Base-by-base conservation (phyloP, 1,140 invertebrate genomes). In the Zaprionus capensis region DNA sequence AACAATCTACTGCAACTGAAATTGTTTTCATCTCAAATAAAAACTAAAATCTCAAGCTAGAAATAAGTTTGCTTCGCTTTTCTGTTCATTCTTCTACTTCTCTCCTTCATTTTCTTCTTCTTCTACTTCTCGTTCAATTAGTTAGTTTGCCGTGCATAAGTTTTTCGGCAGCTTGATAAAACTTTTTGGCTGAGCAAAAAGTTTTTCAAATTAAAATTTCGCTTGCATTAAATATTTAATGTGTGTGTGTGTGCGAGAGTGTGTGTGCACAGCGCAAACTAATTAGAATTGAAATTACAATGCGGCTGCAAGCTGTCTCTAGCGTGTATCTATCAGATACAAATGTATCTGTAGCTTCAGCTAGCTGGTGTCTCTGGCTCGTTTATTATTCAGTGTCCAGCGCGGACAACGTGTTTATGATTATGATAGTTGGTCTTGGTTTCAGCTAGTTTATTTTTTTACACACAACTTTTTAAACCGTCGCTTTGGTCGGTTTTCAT, bases 21-120 rank as follows among this genome's bases (percentile, higher is more conserved):
- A 86, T 76, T 82, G 82, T 86, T 86, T 86, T 86, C 78, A 81
- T 81, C 78, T 77, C 71, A 78, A 84, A 85, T 85, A 74, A 36
- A 58, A 58, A 58, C 28, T 36, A 31, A 71, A 64, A 64, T 63
- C 62, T 71, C 44, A 53, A 67, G 72, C 63, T 73, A 49, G 66
- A 41, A 72, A 67, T 58, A 67, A 73, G 64, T 68, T 77, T 58
- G 55, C 55, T 11, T 46, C 41, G 41, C 41, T 46, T 46, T 46
- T 17, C n/a, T 17, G 41, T 46, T 46, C 41, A 44, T 44, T 44
- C 36, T 67, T 46, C 24, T 26, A 28, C 51, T 65, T 26, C 53
- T 20, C 46, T 20, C 12, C 17, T 49, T 22, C 46, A 12, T 20
- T 12, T 20, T 51, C 12, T 12, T 11, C 46, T 24, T 14, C 20